phyloP scores from a whole-genome alignment of 2,888 invertebrate species.

The Cremastinae sp. region DNA sequence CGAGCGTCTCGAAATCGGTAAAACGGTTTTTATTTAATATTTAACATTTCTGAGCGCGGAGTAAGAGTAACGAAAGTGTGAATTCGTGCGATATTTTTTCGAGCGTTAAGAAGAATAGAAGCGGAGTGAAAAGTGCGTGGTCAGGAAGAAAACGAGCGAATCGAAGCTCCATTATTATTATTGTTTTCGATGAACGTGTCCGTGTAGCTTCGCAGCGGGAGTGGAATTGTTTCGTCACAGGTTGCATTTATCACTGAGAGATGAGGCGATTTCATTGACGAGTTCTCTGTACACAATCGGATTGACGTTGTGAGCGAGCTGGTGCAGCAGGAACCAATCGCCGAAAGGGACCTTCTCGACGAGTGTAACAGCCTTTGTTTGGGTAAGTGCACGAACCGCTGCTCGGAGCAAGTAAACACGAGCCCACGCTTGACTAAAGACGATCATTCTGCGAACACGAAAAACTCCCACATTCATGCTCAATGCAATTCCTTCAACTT shows the following conservation, averaged over 20 bases:
- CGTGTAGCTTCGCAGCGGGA: background rate
- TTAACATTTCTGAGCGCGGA: too few species aligned
- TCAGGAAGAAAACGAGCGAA: background rate
- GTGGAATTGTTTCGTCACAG: slow-evolving; percentile 33
- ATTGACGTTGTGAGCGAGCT: slow-evolving; percentile 89
- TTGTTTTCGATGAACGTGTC: background rate
- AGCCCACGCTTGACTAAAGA: slow-evolving; percentile 83
- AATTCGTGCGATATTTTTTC: too few species aligned
- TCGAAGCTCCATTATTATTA: too few species aligned
- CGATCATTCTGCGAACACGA: slow-evolving; percentile 73
- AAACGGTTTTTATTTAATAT: too few species aligned
- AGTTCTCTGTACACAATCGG: slow-evolving; percentile 86
- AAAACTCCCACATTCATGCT: slow-evolving; percentile 4
- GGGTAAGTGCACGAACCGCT: slow-evolving; percentile 83
- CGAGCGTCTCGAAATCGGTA: too few species aligned
- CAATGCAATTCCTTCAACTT: background rate
- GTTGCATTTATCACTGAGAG: slow-evolving; percentile 50
- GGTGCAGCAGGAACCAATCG: slow-evolving; percentile 90
- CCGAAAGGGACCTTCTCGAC: slow-evolving; percentile 84
- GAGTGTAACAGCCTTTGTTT: slow-evolving; percentile 82
- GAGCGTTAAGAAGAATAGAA: background rate
- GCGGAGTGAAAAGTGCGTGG: background rate
- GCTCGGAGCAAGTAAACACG: slow-evolving; percentile 85
- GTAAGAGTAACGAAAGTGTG: too few species aligned
- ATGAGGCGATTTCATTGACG: slow-evolving; percentile 81